Base-by-base conservation (phyloP, 2,113 vertebrate species). In the Microcebus ravelobensis region DNA sequence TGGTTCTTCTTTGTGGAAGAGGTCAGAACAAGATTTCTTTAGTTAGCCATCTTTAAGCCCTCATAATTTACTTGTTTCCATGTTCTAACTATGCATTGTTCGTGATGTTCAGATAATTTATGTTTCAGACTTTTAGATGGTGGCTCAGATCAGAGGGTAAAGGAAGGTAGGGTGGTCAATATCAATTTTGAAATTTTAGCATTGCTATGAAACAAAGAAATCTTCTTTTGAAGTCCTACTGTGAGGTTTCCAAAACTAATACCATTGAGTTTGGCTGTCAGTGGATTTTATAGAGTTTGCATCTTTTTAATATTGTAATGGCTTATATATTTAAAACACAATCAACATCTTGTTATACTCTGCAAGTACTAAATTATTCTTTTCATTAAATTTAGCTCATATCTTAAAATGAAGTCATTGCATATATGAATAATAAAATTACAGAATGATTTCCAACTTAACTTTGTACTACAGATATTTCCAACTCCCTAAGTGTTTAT, bases 351-450 rank as follows among this genome's bases (percentile, higher is more conserved):
- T 96, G 17, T 82, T 96, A 86, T 79, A 57, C 17, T 87, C 36
- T 80, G 23, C 14, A 88, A 70, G n/a, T 89, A 82, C 29, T 92
- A 92, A 96, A 92, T 81, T 88, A 91, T 91, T 92, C 29, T 91
- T 93, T 96, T 96, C 61, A 96, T 95, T 97, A 95, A 93, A 83
- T 81, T 94, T 89, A 93, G 29, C 55, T 82, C 45, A 71, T 77
- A 93, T 87, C 39, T 91, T 92, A 88, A 90, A 94, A 77, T 89
- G 42, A 95, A 96, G 45, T 52, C n/a, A 88, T 14, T 96, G 50
- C 57, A 94, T 89, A 88, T 34, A 83, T 96, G 68, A 94, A 96
- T 94, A 96, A 95, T 90, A 79, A 95, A 90, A 96, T 63, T 95
- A 57, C 34, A 86, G 42, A 79, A 76, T 84, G 8, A 87, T 90